These are phyloP conservation scores for Spizaetus ornatus DNA, from an alignment of 2,113 vertebrate species.

Conservation along the genomic window DNA sequence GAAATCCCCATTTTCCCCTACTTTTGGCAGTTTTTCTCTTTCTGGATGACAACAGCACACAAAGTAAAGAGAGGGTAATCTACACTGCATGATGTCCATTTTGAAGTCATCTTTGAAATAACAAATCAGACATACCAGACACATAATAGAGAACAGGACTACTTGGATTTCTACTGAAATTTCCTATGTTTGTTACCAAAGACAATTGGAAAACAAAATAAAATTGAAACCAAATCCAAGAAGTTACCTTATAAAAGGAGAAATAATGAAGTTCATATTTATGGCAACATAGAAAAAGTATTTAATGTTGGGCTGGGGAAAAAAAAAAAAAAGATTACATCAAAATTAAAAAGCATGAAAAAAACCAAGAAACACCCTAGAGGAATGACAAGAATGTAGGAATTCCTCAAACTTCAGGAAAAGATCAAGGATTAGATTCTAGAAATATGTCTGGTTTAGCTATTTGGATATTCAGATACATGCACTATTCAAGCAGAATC, in stretches of 20 bases:
- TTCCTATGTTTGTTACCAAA: background rate
- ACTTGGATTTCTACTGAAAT: constrained; percentile 19
- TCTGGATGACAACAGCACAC: background rate
- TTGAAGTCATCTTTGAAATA: constrained; percentile 26
- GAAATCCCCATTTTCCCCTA: background rate
- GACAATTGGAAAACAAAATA: background rate
- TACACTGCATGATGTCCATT: background rate
- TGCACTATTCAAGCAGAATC: background rate
- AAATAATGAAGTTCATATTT: background rate
- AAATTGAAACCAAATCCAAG: background rate
- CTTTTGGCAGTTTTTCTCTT: constrained; percentile 1
- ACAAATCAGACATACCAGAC: constrained; percentile 25
- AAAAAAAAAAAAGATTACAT: background rate
- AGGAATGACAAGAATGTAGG: background rate
- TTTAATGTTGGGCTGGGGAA: background rate
- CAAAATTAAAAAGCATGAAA: background rate
- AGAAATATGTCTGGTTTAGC: background rate
- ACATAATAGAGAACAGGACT: constrained; percentile 7
- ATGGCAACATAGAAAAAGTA: background rate
- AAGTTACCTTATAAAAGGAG: background rate
- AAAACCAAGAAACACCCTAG: background rate
- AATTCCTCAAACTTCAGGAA: background rate
- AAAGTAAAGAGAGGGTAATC: constrained; percentile 29
- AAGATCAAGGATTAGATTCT: background rate
- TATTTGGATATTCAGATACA: background rate